These are phyloP conservation scores for Nannospalax galili DNA, from an alignment of 2,113 vertebrate species.

Conservation along the genomic window DNA sequence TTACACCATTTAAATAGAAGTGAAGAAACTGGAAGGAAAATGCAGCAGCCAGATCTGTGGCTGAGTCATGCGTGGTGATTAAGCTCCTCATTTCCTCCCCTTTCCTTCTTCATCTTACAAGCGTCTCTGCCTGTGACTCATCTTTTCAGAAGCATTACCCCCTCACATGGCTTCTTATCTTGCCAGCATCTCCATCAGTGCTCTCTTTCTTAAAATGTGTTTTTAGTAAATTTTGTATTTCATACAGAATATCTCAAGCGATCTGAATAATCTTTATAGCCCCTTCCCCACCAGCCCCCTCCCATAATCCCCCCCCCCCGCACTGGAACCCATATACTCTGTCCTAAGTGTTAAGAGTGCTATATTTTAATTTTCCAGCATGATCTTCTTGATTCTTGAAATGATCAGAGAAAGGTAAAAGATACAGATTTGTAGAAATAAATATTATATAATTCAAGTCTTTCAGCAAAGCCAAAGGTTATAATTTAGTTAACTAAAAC, in stretches of 20 bases:
- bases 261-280: too few relatives aligned
- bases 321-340: too few relatives aligned
- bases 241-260: too few relatives aligned
- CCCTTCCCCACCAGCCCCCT: too few relatives aligned
- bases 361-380: too few relatives aligned
- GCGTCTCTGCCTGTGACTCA: slow-evolving; percentile 71
- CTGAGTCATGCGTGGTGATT: slow-evolving; percentile 72
- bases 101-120: slow-evolving; percentile 68
- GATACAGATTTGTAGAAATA: not conserved
- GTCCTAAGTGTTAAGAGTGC: too few relatives aligned
- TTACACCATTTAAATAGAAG: slow-evolving; percentile 68
- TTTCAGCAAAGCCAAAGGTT: not conserved
- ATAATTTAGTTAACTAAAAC: not conserved
- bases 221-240: too few relatives aligned
- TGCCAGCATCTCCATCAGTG: slow-evolving; percentile 62
- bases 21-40: slow-evolving; percentile 67
- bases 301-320: too few relatives aligned
- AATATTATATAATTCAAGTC: not conserved
- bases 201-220: too few relatives aligned
- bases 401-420: not conserved
- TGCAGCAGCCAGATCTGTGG: slow-evolving; percentile 62
- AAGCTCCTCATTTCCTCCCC: slow-evolving; percentile 73
- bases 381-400: slow-evolving; percentile 10
- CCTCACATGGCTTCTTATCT: slow-evolving; percentile 68
- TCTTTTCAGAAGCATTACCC: slow-evolving; percentile 65